Base-by-base conservation (phyloP, 2,113 vertebrate species). In the Hoplias malabaricus region DNA sequence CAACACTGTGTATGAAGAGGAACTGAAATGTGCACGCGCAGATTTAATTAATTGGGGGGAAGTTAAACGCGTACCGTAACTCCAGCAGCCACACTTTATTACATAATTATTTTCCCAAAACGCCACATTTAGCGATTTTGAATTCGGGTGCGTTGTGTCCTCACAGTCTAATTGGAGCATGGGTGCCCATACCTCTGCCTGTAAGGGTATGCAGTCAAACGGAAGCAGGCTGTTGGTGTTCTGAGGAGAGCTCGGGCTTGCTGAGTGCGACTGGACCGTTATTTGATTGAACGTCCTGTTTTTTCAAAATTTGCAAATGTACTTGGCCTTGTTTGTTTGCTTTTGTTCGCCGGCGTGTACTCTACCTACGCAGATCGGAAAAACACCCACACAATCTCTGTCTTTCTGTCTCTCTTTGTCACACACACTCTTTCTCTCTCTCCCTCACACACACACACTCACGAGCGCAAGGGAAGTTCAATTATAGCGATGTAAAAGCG, bases 391-490 rank as follows among this genome's bases (percentile, higher is more conserved):
- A 38, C 29, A 4, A 59, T 54, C 10, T 13, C 27, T 57, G 12
- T 57, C 50, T 33, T 3, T 42, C 23, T 57, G 7, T 5, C 34
- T 69, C 10, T n/a, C 16, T 42, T 10, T 25, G 19, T 57, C 34
- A 5, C 23, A 2, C 21, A 3, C 56, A 19, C 69, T 54, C 77
- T 50, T 42, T 68, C 53, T 13, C 78, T 46, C 74, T 25, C 75
- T 34, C 71, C 25, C 40, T 16, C 48, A 48, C 54, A 29, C 81
- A 69, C 63, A 63, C 31, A 29, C 70, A 71, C 63, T 42, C 76
- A 70, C 5, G 33, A 29, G 43, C 61, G 69, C 53, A 80, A 63
- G 54, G 69, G 73, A 79, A 84, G 79, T 84, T 87, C 82, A 87
- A 80, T 82, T 84, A 85, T 75, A 78, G 54, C 16, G 50, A 75